These are phyloP conservation scores for Nasonovia ribisnigri DNA, from an alignment of 2,888 invertebrate species.

Conservation along the genomic window DNA sequence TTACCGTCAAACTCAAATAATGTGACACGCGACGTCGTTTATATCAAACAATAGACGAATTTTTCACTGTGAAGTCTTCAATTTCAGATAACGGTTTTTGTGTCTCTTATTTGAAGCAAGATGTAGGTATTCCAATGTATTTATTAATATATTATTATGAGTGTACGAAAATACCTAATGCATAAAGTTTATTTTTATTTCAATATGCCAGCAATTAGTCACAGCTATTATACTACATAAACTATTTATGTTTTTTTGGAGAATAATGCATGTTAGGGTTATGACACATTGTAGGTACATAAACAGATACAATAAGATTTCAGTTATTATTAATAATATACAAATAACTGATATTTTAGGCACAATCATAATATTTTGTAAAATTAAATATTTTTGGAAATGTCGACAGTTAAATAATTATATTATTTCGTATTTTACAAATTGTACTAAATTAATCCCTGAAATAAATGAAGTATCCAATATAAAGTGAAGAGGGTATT, in stretches of 20 bases:
- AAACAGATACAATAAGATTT: background rate
- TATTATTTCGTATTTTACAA: background rate
- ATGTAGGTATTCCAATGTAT: background rate
- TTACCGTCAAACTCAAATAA: background rate
- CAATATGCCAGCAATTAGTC: background rate
- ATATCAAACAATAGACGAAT: conserved; percentile 8
- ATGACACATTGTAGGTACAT: background rate
- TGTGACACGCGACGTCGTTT: background rate
- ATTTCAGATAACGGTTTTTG: conserved; percentile 8
- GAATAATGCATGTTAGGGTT: background rate
- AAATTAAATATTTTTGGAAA: background rate
- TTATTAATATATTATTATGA: background rate
- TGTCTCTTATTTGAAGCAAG: background rate
- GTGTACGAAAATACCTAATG: background rate
- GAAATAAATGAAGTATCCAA: background rate
- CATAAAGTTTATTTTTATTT: background rate
- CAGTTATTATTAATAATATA: background rate
- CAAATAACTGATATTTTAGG: background rate
- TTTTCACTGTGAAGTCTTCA: background rate
- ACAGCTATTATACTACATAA: background rate
- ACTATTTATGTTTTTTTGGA: background rate
- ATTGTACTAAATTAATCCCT: background rate
- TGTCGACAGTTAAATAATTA: background rate
- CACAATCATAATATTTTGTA: background rate
- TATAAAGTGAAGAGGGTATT: background rate